A percentile compares a stretch with the other conserved stretches of the same genome.
Evolutionary conservation across 1,140 invertebrate species (phyloP).

Genomic region (Pentalonia nigronervosa): DNA sequence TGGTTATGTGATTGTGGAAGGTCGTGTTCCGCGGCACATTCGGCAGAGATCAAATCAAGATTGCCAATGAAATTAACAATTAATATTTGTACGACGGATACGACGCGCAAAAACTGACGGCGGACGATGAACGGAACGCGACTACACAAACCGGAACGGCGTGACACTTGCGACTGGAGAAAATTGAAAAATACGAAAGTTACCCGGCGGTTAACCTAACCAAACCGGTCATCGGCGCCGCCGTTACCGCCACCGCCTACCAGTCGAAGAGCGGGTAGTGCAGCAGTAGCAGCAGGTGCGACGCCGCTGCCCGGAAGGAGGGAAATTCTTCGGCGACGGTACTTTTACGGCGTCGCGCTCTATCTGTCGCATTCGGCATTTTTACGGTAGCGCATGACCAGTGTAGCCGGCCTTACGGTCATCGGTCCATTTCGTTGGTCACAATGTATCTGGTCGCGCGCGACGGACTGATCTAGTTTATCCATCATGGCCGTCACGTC

Average conservation of each 20-base stretch:
- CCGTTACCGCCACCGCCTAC: background rate
- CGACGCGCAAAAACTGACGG: background rate
- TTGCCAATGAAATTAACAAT: background rate
- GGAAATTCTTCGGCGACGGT: background rate
- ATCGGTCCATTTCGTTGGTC: background rate
- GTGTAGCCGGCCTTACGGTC: background rate
- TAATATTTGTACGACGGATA: background rate
- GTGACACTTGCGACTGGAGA: constrained; percentile 41
- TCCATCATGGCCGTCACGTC: constrained; percentile 56
- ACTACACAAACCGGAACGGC: background rate
- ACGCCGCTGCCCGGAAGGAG: background rate
- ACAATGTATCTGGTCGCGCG: constrained; percentile 9
- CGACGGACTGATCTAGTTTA: constrained; percentile 50
- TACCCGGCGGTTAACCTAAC: constrained; percentile 16
- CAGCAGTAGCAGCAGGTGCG: background rate
- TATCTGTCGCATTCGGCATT: background rate
- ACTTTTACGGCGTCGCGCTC: background rate
- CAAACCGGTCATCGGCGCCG: constrained; percentile 29
- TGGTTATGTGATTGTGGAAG: too few relatives aligned
- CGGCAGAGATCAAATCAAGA: background rate
- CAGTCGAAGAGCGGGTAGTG: background rate
- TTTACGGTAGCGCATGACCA: background rate
- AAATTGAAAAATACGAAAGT: constrained; percentile 57
- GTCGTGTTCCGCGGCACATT: background rate
- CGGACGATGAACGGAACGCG: background rate